These are phyloP conservation scores for Alsophila aescularia DNA, from an alignment of 2,888 invertebrate species.

Conservation along the genomic window DNA sequence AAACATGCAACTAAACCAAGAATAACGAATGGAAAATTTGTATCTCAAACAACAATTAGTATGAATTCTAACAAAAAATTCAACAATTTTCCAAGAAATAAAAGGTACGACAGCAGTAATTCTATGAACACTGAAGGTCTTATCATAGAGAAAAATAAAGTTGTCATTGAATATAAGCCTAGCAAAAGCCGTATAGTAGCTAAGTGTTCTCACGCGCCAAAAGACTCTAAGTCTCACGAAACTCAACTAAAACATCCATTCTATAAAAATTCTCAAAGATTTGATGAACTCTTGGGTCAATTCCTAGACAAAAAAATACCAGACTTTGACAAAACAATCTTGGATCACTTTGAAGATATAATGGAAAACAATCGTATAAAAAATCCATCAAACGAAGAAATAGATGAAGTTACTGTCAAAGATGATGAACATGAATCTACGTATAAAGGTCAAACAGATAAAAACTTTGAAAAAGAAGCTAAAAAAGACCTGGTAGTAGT, in stretches of 20 bases:
- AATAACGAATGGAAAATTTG: conserved; percentile 15
- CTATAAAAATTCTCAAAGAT: conserved; percentile 60
- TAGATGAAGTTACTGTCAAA: conserved; percentile 1
- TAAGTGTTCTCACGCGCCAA: conserved; percentile 61
- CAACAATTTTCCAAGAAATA: conserved; percentile 28
- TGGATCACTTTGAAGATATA: conserved; percentile 45
- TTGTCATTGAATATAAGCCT: conserved; percentile 55
- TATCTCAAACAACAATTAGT: conserved; percentile 9
- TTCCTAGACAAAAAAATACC: conserved; percentile 54
- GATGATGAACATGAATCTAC: background rate
- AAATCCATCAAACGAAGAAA: conserved; percentile 34
- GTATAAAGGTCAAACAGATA: background rate
- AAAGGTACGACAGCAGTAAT: conserved; percentile 37
- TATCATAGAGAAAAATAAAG: conserved; percentile 58
- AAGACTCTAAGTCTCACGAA: conserved; percentile 57
- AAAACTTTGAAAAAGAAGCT: background rate
- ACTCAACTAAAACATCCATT: conserved; percentile 64
- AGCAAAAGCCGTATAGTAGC: conserved; percentile 45
- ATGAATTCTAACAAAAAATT: conserved; percentile 11
- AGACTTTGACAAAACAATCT: conserved; percentile 16
- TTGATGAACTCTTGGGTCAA: conserved; percentile 60
- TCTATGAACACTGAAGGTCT: conserved; percentile 46
- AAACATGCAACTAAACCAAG: background rate
- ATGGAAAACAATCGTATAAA: conserved; percentile 38
- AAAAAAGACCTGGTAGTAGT: background rate